Evolutionary conservation across 1,140 invertebrate species (phyloP), one percentile per base, ranked within the genome.

Genomic region (Drosophila saltans): DNA sequence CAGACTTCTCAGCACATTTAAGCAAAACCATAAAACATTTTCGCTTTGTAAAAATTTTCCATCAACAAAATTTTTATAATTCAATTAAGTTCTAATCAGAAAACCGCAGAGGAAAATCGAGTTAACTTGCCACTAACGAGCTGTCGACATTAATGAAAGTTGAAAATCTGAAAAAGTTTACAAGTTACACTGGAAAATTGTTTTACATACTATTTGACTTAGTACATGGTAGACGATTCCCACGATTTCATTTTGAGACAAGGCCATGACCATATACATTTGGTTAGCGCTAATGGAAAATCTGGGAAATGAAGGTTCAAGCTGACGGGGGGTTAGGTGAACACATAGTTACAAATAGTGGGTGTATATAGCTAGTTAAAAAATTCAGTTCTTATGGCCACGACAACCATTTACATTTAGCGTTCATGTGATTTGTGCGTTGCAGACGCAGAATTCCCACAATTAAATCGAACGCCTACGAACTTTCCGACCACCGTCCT

Each of bases 401-500:
- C 56, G 33, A 59, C 57, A 59, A 21, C 33, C 33, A 21, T 40
- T 64, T 41, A 6, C 5, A 9, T 48, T 43, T 4, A 11, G 10
- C 45, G 48, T 48, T 62, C 62, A 65, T 69, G 57, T 64, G 73
- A 69, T 82, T 72, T 74, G 57, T 66, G 66, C 76, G 60, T 48
- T 52, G 65, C 79, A 77, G 67, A 66, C 72, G 75, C 69, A 28
- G 57, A 73, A 61, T 86, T 86, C 83, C 70, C 83, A 86, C 84
- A 86, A 88, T 86, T 86, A 88, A 80, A 70, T 80, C 33, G 48
- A 60, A 86, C 65, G 45, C 57, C 76, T 57, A 57, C 69, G 62
- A 72, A 72, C 66, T 64, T 40, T 41, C 41, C 67, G 56, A 24
- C 55, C 41, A 3, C 40, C 60, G 75, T 57, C 55, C 76, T 30